phyloP scores from a whole-genome alignment of 2,797 vertebrate genomes.

The Sebastes wilsoni region DNA sequence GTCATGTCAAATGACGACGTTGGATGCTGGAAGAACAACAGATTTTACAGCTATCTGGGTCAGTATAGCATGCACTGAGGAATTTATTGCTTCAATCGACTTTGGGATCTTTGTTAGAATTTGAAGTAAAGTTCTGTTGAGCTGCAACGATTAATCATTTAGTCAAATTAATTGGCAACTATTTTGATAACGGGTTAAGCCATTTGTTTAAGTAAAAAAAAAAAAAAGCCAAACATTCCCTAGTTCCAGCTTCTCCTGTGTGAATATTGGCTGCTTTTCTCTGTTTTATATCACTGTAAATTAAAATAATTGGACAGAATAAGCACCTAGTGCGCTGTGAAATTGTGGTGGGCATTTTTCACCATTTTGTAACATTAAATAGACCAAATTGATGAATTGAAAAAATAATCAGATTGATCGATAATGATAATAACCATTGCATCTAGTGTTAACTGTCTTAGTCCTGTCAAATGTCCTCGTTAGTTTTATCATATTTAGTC shows the following conservation, averaged over 20 bases:
- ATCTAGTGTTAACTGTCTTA: too few species aligned
- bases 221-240: background rate
- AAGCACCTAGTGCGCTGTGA: background rate
- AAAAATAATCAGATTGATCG: background rate
- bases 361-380: background rate
- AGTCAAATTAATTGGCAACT: background rate
- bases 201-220: background rate
- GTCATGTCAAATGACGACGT: background rate
- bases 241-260: background rate
- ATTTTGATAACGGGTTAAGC: background rate
- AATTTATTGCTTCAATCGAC: background rate
- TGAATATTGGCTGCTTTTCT: background rate
- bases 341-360: background rate
- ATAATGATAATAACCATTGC: background rate
- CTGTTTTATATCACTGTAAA: background rate
- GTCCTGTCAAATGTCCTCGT: too few species aligned
- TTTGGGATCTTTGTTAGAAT: background rate
- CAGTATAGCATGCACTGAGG: background rate
- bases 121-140: background rate
- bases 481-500: too few species aligned
- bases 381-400: background rate
- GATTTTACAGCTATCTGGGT: background rate
- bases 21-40: background rate
- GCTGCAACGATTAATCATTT: background rate
- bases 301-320: background rate